Base-by-base conservation (phyloP, 2,113 vertebrate species). In the Salvelinus sp. region DNA sequence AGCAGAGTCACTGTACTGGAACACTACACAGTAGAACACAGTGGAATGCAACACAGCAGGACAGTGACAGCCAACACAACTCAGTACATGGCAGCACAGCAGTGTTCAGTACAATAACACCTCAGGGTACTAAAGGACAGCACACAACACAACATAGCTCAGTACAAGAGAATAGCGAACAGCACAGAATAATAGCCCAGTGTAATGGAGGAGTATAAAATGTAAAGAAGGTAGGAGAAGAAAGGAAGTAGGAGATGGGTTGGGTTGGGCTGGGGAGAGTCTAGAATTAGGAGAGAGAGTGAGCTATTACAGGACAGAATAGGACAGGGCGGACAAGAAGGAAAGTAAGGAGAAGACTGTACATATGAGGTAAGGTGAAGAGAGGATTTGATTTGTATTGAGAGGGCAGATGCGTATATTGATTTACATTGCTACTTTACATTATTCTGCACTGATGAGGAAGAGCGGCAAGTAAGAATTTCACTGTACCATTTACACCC, bases 1-100 rank as follows among this genome's bases (percentile, higher is more conserved):
- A 87, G 76, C 76, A 54, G 76, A 80, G 33, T 72, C 38, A 6
- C 78, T 74, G 78, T 69, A 54, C 72, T 73, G 78, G 47, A 79
- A 58, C 25, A 60, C 22, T 25, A 7, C 10, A 58, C 25, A 58
- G 18, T n/a, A 72, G 18, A 20, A 10, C 25, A 72, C 70, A 30
- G 48, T n/a, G 70, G 30, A 22, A 44, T 18, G 7, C 18, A n/a
- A 44, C 33, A 22, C 12, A 2, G 38, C 33, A 48, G n/a, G 33
- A 25, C 14, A n/a, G 22, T 23, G 9, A 47, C n/a, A 69, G 44
- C 30, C 28, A 38, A 33, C 64, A 28, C n/a, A n/a, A 4, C 64
- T 18, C 64, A 2, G 62, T 23, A 64, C 62, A 66, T 3, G 4
- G 23, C 25, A 28, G 64, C 4, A 44, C 30, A 22, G 28, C 16